Base-by-base conservation (phyloP, 2,888 invertebrate genomes). In the Agapetus fuscipes region DNA sequence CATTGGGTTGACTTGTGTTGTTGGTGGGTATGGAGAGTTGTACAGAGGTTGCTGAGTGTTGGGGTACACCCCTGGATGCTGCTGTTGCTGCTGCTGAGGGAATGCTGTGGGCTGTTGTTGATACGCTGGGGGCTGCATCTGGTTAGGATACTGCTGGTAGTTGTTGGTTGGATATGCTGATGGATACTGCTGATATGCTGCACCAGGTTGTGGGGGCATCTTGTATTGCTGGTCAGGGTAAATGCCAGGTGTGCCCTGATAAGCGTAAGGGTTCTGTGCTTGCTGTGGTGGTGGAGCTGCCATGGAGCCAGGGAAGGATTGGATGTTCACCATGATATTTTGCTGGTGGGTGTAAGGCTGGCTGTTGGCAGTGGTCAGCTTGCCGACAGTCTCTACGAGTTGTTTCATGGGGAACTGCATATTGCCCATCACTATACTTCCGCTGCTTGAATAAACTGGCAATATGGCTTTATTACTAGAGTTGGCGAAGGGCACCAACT, bases 251-350 rank as follows among this genome's bases (percentile, higher is more conserved):
- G 72, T 64, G 12, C 61, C 52, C 7, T 57, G 57, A 45, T 66
- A 67, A 2, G 59, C 32, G 9, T 20, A 20, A 30, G 61, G 66
- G 50, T 72, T 72, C 4, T 24, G 28, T 3, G 40, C 17, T 16
- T 65, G 57, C 14, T 65, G 70, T 2, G 64, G 64, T 10, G 66
- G 63, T 37, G 62, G 64, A 59, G 71, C 66, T 13, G 56, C 57
- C 17, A 60, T 58, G 12, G 57, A 56, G 17, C 73, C 72, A 3
- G 76, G 76, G 50, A 75, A 76, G 32, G 76, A 76, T 52, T 77
- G 76, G 17, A 76, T 76, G 50, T 77, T 77, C 33, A 77, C 76
- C 60, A 76, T 66, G 2, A 77, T 76, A 52, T 76, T 76, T 53
- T 77, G 77, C 52, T 77, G 77, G 51, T 76, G 76, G 37, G 76